Conservation (phyloP, 2,797 vertebrate genomes). For the Furcifer pardalis region DNA sequence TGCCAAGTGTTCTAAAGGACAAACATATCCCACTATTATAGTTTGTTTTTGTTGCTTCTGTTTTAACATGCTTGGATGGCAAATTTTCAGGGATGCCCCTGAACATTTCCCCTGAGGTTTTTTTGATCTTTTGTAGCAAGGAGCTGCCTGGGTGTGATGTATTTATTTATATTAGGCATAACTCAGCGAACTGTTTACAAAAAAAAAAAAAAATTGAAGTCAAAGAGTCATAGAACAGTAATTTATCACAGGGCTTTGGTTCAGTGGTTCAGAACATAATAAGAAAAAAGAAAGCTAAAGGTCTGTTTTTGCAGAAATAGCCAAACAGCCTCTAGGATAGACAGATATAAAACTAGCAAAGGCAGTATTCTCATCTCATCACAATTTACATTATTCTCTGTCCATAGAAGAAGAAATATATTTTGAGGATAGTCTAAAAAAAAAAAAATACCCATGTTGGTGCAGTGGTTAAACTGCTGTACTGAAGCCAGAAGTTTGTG, state of each 20-base stretch:
- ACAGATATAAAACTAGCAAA: slow-evolving; percentile 5
- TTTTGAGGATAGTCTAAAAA: background rate
- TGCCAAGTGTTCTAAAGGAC: background rate
- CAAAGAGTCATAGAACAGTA: slow-evolving; percentile 51
- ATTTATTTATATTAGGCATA: slow-evolving; percentile 58
- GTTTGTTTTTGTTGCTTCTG: background rate
- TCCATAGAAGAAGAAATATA: background rate
- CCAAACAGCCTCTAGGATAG: slow-evolving; percentile 26
- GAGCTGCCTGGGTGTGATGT: slow-evolving; percentile 41
- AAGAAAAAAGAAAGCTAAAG: slow-evolving; percentile 36
- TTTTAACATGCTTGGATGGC: background rate
- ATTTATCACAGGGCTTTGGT: slow-evolving; percentile 60
- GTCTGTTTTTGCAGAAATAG: slow-evolving; percentile 7
- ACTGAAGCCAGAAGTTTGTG: too few species aligned
- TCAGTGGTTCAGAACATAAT: slow-evolving; percentile 52
- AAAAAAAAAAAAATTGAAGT: slow-evolving; percentile 60
- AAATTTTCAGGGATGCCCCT: background rate
- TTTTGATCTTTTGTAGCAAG: background rate
- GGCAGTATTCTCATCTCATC: background rate
- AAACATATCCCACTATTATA: background rate
- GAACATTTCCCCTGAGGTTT: slow-evolving; percentile 25
- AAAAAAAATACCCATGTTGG: background rate
- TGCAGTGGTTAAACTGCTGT: too few species aligned
- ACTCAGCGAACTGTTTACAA: slow-evolving; percentile 62
- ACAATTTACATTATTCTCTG: slow-evolving; percentile 8